Percentiles rank a stretch among this genome's conserved stretches.
These are phyloP conservation scores for Lepeophtheirus nordmannii DNA, from an alignment of 2,888 invertebrate species.

Conservation along the genomic window DNA sequence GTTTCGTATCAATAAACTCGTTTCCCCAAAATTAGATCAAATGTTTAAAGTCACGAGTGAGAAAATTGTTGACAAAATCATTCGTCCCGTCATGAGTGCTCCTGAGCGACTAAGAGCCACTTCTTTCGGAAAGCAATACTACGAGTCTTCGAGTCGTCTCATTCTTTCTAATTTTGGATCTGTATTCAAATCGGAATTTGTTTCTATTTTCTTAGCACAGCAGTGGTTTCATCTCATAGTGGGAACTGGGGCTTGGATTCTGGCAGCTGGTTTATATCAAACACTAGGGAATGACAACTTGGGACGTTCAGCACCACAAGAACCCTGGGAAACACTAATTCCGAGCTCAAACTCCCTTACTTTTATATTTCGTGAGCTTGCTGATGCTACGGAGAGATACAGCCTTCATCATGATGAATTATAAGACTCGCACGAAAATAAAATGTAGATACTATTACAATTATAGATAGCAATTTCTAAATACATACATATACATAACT, in stretches of 20 bases:
- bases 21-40: not conserved
- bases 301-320: not conserved
- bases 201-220: not conserved
- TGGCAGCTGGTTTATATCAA: not conserved
- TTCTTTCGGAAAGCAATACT: not conserved
- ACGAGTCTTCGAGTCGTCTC: conserved; percentile 5
- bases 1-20: not conserved
- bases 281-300: not conserved
- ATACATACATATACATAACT: no score
- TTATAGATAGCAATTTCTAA: not conserved
- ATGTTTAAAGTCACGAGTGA: not conserved
- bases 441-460: not conserved
- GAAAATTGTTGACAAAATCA: not conserved
- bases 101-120: not conserved
- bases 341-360: conserved; percentile 5
- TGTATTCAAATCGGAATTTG: not conserved
- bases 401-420: conserved; percentile 17
- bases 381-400: conserved; percentile 3
- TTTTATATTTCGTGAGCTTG: conserved; percentile 2
- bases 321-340: conserved; percentile 10
- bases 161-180: not conserved
- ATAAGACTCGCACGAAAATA: not conserved
- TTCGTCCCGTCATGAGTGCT: not conserved
- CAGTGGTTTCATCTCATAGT: not conserved
- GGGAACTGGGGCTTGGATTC: not conserved